A percentile compares a stretch with the other conserved stretches of the same genome.
Conservation (phyloP, 2,888 invertebrate genomes). For the Drosophila colorata region DNA sequence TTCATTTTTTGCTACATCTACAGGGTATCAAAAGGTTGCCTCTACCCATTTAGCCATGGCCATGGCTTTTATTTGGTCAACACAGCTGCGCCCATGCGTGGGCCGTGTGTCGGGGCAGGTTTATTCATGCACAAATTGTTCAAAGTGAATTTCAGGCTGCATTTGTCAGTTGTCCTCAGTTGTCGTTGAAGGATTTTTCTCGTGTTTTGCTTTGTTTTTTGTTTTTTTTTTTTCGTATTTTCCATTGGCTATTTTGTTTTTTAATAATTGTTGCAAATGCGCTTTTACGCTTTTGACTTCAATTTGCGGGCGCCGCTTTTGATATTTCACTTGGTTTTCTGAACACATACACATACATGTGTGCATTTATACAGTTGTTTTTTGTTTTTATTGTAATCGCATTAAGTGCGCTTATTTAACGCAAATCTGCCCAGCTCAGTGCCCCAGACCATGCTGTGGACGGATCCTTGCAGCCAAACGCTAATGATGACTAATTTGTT, state of each 20-base stretch:
- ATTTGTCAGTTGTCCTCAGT: slow-evolving; percentile 71
- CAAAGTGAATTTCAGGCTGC: slow-evolving; percentile 77
- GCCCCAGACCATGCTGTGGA: slow-evolving; percentile 33
- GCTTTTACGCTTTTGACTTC: slow-evolving; percentile 83
- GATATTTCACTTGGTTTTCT: slow-evolving; percentile 72
- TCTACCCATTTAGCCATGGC: slow-evolving; percentile 25
- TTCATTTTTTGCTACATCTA: not conserved
- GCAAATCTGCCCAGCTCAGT: slow-evolving; percentile 74
- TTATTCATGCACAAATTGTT: slow-evolving; percentile 83
- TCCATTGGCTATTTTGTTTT: slow-evolving; percentile 52
- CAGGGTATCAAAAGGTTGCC: slow-evolving; percentile 4
- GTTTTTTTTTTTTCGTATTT: slow-evolving; percentile 19
- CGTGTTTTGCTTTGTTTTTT: slow-evolving; percentile 5
- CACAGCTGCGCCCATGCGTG: slow-evolving; percentile 40
- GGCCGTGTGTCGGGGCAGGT: slow-evolving; percentile 48
- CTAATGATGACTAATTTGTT: slow-evolving; percentile 85
- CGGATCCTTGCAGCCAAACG: slow-evolving; percentile 69
- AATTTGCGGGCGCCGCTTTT: slow-evolving; percentile 69
- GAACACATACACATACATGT: slow-evolving; percentile 19
- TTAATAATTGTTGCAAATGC: slow-evolving; percentile 82
- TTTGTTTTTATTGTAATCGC: slow-evolving; percentile 76
- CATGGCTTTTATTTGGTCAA: slow-evolving; percentile 46
- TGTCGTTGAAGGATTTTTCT: slow-evolving; percentile 19
- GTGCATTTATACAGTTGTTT: slow-evolving; percentile 22
- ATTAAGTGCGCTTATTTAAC: slow-evolving; percentile 84